Conservation (phyloP, 2,797 vertebrate species). For the Euthynnus affinis region DNA sequence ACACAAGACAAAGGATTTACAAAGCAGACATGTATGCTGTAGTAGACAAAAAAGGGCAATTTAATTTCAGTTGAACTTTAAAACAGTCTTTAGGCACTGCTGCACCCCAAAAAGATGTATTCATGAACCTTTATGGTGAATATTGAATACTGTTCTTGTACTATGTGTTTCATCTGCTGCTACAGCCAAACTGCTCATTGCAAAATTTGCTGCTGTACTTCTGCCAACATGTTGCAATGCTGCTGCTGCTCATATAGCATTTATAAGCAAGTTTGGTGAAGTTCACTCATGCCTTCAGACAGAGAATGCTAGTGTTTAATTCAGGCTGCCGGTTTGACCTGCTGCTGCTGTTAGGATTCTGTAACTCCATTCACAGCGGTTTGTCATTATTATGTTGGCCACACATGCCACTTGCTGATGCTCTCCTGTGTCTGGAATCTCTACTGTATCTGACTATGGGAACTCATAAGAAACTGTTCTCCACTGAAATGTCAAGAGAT, state of each 20-base stretch:
- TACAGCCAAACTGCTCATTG: conserved; percentile 4
- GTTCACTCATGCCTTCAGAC: conserved; percentile 8
- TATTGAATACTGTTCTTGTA: neutral
- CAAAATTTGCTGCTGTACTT: neutral
- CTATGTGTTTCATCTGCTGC: neutral
- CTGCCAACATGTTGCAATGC: conserved; percentile 1
- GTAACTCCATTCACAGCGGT: conserved; percentile 12
- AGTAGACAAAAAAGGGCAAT: too few relatives aligned
- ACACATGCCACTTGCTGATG: conserved; percentile 8
- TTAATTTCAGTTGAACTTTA: too few relatives aligned
- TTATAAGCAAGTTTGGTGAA: neutral
- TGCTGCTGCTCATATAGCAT: conserved; percentile 7
- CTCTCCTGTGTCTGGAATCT: neutral
- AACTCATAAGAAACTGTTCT: neutral
- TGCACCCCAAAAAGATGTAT: neutral
- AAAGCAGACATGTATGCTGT: too few relatives aligned
- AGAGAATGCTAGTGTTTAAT: neutral
- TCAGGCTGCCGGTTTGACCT: neutral
- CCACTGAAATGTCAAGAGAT: neutral
- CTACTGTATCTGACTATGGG: neutral
- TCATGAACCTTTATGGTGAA: neutral
- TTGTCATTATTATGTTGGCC: conserved; percentile 23
- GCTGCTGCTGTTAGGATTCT: conserved; percentile 7
- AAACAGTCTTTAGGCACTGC: neutral
- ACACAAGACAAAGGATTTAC: too few relatives aligned